Base-by-base conservation (phyloP, 2,797 vertebrate genomes). In the Lindbergichthys nudifrons region DNA sequence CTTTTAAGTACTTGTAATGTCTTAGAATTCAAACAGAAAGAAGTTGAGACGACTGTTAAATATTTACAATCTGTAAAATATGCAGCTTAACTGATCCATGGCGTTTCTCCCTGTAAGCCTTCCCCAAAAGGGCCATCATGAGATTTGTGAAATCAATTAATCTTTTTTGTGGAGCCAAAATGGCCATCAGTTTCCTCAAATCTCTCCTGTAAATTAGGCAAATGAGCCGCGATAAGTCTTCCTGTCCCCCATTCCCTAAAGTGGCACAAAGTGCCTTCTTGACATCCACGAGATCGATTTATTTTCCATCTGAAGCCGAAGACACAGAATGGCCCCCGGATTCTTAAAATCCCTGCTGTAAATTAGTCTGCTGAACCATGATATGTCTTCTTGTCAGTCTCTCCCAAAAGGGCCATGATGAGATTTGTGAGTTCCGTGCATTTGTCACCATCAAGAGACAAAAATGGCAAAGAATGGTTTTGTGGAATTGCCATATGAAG, bases 61-160 rank as follows among this genome's bases (percentile, higher is more conserved):
- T 54, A 10, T 71, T 19, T 19, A 16, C 45, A n/a, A 67, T 76
- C 8, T 21, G 48, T 61, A 70, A 85, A 72, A 73, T 66, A 65
- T 54, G 42, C 52, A 48, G 72, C 70, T 71, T 54, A 70, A 58
- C 46, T 64, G 54, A 82, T 59, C 51, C 32, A 11, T 69, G 72
- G 12, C 79, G 48, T 81, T 60, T 85, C 80, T 73, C 57, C 71
- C 61, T 91, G 83, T 53, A 79, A 65, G 66, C 73, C 54, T 52
- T 79, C 94, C 81, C 80, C 94, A 15, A 48, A 81, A 85, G 86
- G 64, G 74, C 70, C 86, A 77, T 85, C 65, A 23, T 59, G 95
- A 97, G 91, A 97, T 97, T 90, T 95, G 96, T 78, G 65, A 80
- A 88, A 86, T 83, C 85, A 86, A 79, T 88, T 87, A 70, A 88